Conservation (phyloP, 2,113 vertebrate genomes). For the Aviceda subcristata region DNA sequence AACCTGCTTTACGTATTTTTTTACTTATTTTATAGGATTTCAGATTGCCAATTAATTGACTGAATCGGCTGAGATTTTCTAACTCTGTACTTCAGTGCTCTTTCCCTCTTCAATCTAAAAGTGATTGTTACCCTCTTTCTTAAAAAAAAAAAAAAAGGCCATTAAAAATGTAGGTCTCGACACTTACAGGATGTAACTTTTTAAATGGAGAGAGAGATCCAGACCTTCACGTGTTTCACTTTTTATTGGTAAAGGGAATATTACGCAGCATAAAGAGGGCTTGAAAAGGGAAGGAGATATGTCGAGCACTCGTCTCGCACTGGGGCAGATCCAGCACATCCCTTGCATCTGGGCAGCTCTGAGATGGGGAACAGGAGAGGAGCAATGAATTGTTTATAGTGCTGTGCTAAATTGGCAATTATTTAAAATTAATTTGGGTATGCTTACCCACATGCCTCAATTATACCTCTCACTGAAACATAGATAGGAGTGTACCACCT, state of each 20-base stretch:
- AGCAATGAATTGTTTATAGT: neutral
- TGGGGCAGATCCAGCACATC: neutral
- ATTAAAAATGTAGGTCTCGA: neutral
- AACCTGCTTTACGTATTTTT: neutral
- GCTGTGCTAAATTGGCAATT: neutral
- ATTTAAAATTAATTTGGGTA: neutral
- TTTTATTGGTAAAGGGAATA: neutral
- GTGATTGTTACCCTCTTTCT: neutral
- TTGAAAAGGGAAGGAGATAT: neutral
- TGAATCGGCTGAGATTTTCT: neutral
- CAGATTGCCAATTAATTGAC: neutral
- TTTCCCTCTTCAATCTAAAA: neutral
- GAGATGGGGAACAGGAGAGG: neutral
- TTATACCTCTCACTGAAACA: neutral
- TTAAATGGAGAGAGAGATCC: neutral
- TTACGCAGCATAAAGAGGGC: neutral
- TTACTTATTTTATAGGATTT: neutral
- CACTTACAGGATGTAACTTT: neutral
- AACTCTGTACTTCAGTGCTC: neutral
- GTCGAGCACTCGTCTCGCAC: accelerated
- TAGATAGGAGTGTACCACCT: neutral
- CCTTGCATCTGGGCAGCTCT: neutral
- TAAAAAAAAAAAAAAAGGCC: neutral
- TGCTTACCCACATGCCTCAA: neutral
- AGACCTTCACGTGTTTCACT: neutral